These are phyloP conservation scores for Dexiosoma caninum DNA, from an alignment of 2,888 invertebrate species.

Conservation along the genomic window DNA sequence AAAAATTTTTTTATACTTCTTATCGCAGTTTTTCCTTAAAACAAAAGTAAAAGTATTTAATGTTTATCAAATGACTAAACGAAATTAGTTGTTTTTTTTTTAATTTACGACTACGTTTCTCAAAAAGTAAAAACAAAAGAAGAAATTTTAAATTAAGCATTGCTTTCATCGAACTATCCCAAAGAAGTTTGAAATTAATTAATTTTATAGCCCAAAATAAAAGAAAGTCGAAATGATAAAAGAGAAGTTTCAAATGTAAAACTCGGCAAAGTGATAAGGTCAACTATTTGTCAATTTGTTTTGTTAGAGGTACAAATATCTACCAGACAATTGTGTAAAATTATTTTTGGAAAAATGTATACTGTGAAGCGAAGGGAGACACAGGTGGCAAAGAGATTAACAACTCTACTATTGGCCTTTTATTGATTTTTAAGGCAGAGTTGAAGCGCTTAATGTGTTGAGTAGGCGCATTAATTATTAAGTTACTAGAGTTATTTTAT, in stretches of 20 bases:
- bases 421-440: too few species aligned
- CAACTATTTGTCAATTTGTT: not conserved
- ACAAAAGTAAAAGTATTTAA: conserved; percentile 42
- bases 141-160: not conserved
- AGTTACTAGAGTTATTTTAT: too few species aligned
- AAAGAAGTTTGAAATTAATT: conserved; percentile 15
- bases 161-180: conserved; percentile 33
- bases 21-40: not conserved
- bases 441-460: too few species aligned
- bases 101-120: conserved; percentile 47
- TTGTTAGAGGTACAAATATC: too few species aligned
- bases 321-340: too few species aligned
- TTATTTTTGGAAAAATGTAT: too few species aligned
- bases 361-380: too few species aligned
- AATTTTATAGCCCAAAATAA: not conserved
- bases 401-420: too few species aligned
- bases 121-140: conserved; percentile 7
- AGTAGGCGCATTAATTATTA: too few species aligned
- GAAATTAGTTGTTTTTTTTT: not conserved
- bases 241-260: not conserved
- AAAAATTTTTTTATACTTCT: not conserved
- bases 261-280: not conserved
- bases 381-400: too few species aligned
- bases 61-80: conserved; percentile 32
- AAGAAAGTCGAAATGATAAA: not conserved